These are phyloP conservation scores for Rhizomys pruinosus DNA, from an alignment of 2,113 vertebrate genomes.

Conservation along the genomic window DNA sequence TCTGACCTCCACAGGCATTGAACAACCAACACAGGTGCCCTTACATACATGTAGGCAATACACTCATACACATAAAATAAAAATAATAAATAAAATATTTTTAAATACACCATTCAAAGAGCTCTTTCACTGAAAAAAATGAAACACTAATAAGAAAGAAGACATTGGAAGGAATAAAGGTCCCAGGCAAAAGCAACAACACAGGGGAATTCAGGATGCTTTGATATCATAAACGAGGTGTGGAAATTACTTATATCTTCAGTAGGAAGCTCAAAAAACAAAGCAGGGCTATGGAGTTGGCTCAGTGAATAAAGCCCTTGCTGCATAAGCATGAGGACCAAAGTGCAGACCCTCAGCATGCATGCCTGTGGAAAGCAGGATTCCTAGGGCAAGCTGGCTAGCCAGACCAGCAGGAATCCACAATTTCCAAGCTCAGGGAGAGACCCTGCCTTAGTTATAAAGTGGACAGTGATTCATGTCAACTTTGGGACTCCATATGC, in stretches of 20 bases:
- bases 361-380: not conserved
- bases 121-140: not conserved
- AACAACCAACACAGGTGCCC: too few species aligned
- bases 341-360: not conserved
- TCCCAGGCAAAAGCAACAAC: not conserved
- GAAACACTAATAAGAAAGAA: not conserved
- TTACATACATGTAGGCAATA: too few species aligned
- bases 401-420: too few species aligned
- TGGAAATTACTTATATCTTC: not conserved
- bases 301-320: too few species aligned
- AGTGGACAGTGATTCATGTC: not conserved
- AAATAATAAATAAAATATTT: too few species aligned
- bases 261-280: not conserved
- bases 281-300: too few species aligned
- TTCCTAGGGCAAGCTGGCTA: not conserved
- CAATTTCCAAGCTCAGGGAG: too few species aligned
- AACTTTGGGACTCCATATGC: not conserved
- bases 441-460: not conserved
- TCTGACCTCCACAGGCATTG: too few species aligned
- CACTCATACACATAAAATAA: too few species aligned
- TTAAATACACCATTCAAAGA: not conserved
- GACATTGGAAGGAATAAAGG: not conserved
- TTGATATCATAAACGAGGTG: not conserved
- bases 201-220: not conserved
- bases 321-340: not conserved